These are phyloP conservation scores for Jaculus jaculus DNA, from an alignment of 2,113 vertebrate genomes.

Conservation along the genomic window DNA sequence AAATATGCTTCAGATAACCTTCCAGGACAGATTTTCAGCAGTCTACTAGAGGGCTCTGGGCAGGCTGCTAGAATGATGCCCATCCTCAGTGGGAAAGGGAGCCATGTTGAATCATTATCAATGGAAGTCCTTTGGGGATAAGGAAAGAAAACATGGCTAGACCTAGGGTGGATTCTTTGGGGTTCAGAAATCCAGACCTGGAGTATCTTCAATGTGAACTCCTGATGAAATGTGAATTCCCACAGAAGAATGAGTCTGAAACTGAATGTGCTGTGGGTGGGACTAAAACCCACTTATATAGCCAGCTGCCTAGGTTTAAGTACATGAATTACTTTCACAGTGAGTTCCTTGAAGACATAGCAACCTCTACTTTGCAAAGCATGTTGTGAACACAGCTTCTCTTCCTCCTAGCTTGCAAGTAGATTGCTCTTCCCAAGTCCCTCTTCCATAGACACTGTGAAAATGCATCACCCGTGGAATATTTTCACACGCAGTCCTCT, in stretches of 20 bases:
- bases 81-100: neutral
- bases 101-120: neutral
- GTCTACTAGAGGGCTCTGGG: neutral
- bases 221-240: neutral
- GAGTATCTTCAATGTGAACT: conserved; percentile 1
- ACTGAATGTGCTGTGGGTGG: neutral
- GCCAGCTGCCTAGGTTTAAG: neutral
- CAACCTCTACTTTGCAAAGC: neutral
- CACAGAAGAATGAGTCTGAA: neutral
- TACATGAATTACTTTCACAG: neutral
- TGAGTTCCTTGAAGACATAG: neutral
- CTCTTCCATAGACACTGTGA: neutral
- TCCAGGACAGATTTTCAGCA: neutral
- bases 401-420: neutral
- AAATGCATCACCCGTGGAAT: neutral
- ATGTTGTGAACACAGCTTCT: neutral
- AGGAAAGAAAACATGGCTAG: neutral
- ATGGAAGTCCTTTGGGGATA: neutral
- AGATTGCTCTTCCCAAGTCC: neutral
- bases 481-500: neutral
- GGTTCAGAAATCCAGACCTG: neutral
- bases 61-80: neutral
- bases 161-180: neutral
- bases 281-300: neutral
- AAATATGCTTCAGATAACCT: neutral